Evolutionary conservation across 2,797 vertebrate genomes (phyloP), one percentile per base, ranked within the genome.

Genomic region (Enteromius thamalakanensis): DNA sequence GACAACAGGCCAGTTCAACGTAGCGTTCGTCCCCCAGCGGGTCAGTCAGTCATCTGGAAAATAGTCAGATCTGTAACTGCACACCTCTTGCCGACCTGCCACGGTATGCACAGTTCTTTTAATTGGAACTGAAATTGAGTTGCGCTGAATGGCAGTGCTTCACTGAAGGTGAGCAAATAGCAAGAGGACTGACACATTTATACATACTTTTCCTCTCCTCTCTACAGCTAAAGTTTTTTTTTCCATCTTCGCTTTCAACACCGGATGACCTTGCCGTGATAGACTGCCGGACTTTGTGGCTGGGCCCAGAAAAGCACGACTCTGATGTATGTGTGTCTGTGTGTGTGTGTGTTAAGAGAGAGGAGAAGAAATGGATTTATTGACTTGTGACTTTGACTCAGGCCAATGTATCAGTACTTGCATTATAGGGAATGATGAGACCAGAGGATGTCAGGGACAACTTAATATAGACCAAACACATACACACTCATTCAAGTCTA

Each of bases 391-490:
- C 96, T 96, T 93, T 90, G 95, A 96, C 96, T 96, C 78, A 4
- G 93, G 94, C 94, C 94, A 93, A 95, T 96, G 94, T 95, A 96
- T 96, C 96, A 96, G 94, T 92, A 91, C 93, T 93, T 93, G 95
- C 96, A 97, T 97, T 96, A 96, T 95, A 94, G 95, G 94, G 94
- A 95, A 96, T 97, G 96, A 97, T 97, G 96, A 96, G 96, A 95
- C 94, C 94, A 95, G 89, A 91, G 93, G 90, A 90, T 96, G 95
- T 96, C 96, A 96, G 95, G 95, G 95, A 97, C 96, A 94, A 94
- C 96, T 95, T 96, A 95, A 97, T 96, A 93, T 94, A 94, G 94
- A 94, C 94, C 91, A 92, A 94, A 47, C 55, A 72, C 76, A 79
- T 67, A 82, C 69, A 69, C 40, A 69, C 40, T 12, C 26, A 74